A percentile compares a stretch with the other conserved stretches of the same genome.
Conservation (phyloP, 2,797 vertebrate genomes). For the Pseudocheirus occidentalis region DNA sequence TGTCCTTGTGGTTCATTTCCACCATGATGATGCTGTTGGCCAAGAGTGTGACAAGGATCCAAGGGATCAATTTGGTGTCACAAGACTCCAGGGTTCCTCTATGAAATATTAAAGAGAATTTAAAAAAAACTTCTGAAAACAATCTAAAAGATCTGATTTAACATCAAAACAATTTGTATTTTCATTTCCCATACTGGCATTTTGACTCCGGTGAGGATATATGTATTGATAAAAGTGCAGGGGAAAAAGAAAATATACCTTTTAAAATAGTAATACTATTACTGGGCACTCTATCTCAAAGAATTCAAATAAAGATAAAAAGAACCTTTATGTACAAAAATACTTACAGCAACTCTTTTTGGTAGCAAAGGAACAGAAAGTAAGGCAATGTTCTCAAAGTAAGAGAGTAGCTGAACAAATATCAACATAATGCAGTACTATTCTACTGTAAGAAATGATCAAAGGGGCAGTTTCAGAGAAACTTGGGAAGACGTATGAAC, state of each 20-base stretch:
- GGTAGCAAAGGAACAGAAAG: not conserved
- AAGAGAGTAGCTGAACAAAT: not conserved
- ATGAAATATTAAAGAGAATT: not conserved
- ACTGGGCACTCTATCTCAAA: not conserved
- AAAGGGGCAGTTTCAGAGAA: not conserved
- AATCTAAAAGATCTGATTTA: not conserved
- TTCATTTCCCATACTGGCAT: not conserved
- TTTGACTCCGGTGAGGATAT: not conserved
- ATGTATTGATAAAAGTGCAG: not conserved
- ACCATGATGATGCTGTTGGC: not conserved
- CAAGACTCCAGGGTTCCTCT: not conserved
- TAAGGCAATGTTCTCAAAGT: not conserved
- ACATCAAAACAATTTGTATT: not conserved
- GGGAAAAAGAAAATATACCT: not conserved
- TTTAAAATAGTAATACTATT: not conserved
- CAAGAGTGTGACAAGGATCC: not conserved
- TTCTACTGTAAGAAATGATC: not conserved
- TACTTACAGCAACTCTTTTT: not conserved
- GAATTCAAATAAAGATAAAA: not conserved
- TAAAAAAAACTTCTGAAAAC: not conserved
- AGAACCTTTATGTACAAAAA: not conserved
- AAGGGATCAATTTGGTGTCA: not conserved
- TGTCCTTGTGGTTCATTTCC: not conserved
- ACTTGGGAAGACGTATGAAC: not conserved
- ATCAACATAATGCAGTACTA: not conserved